phyloP scores from a whole-genome alignment of 2,797 vertebrate genomes.

The Chaenodraco wilsoni region DNA sequence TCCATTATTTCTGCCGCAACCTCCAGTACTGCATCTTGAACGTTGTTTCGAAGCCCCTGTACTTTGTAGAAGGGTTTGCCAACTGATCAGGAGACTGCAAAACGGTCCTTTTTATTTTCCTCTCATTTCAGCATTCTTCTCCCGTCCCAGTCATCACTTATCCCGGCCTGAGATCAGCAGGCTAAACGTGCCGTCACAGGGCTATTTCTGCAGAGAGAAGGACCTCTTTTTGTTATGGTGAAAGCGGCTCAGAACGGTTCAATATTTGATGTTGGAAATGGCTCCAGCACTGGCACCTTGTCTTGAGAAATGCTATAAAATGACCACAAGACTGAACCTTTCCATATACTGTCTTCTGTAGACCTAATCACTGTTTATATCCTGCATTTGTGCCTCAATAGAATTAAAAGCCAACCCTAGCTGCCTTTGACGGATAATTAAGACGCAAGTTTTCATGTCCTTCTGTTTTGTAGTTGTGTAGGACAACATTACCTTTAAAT shows the following conservation, averaged over 20 bases:
- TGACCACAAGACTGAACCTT: conserved; percentile 58
- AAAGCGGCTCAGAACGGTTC: conserved; percentile 1
- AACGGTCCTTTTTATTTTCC: neutral
- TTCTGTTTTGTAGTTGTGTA: conserved; percentile 14
- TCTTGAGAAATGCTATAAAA: conserved; percentile 35
- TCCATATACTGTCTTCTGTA: conserved; percentile 42
- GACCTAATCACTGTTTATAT: conserved; percentile 63
- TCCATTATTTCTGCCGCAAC: conserved; percentile 29
- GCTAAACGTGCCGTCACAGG: neutral
- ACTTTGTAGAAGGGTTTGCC: conserved; percentile 10
- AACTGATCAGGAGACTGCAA: conserved; percentile 23
- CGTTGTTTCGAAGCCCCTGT: conserved; percentile 9
- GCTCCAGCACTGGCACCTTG: conserved; percentile 61
- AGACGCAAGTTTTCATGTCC: conserved; percentile 28
- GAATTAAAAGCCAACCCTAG: conserved; percentile 26
- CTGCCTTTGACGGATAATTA: conserved; percentile 40
- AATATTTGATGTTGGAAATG: conserved; percentile 13
- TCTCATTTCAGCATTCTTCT: conserved; percentile 10
- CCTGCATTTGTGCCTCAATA: conserved; percentile 49
- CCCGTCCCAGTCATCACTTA: neutral
- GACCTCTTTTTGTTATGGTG: neutral
- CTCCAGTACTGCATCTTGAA: conserved; percentile 44
- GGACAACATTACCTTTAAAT: conserved; percentile 17
- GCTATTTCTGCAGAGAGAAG: neutral
- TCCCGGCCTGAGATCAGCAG: conserved; percentile 6